Evolutionary conservation across 2,797 vertebrate genomes (phyloP), one percentile per base, ranked within the genome.

Genomic region (Sparidentex hasta): DNA sequence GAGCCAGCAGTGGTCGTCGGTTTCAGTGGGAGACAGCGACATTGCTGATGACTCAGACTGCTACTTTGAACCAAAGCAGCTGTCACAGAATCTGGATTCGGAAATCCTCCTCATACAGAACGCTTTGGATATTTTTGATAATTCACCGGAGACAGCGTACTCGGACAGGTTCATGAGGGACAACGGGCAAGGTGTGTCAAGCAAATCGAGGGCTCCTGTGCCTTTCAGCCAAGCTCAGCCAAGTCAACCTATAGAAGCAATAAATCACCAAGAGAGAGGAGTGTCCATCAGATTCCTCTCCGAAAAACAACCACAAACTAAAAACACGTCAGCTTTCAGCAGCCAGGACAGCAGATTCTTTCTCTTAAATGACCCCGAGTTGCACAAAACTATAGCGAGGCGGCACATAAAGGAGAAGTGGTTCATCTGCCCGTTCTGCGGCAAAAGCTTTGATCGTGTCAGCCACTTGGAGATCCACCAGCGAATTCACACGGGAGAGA

Each of bases 401-500:
- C 74, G 80, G 2, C 86, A 84, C 7, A 82, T 92, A 2, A 91
- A 87, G 69, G 95, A 96, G 82, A 95, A 94, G 44, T 95, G 95
- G 94, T 96, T 92, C 81, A 95, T 95, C 69, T 96, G 95, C 51
- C 92, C 93, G 0, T 95, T 94, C 82, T 96, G 95, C 0, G 95
- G 95, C 18, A 96, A 96, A 16, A 96, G 95, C 85, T 96, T 96
- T 0, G 95, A 96, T 38, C 94, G 95, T 2, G 79, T 93, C 84
- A 96, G 95, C 83, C 95, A 96, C 38, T 93, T 96, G 44, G 93
- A 96, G 90, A 96, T 95, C 52, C 95, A 96, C 88, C 94, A 93
- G 87, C 82, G 95, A 1, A 95, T 95, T 55, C 95, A 96, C 90
- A 96, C 95, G 0, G 95, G 95, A 9, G 95, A 96, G 90, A 95